Conservation (phyloP, 2,113 vertebrate species). For the Blennius ocellaris region DNA sequence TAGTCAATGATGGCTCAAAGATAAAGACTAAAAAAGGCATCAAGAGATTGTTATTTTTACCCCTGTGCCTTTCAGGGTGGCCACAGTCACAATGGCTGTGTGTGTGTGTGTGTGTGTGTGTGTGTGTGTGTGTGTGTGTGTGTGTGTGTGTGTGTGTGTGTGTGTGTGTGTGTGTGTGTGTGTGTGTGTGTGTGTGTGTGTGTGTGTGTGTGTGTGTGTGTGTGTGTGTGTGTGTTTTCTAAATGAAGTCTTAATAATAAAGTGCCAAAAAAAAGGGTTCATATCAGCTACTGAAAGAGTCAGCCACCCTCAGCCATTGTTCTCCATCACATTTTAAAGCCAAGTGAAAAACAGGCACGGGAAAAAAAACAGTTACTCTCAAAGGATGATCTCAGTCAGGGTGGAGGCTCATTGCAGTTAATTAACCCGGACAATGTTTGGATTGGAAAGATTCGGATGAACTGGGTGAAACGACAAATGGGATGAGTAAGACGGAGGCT, state of each 20-base stretch:
- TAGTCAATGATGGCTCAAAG: not conserved
- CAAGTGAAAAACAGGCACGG: not conserved
- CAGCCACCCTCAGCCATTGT: not conserved
- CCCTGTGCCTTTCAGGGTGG: not conserved
- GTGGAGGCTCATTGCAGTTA: conserved; percentile 37
- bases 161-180: too few species aligned
- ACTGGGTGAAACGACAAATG: conserved; percentile 23
- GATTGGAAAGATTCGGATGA: conserved; percentile 17
- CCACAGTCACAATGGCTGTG: not conserved
- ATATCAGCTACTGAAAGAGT: not conserved
- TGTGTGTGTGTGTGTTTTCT: too few species aligned
- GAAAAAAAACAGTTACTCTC: not conserved
- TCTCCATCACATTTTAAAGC: not conserved
- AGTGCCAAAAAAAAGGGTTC: not conserved
- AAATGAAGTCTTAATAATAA: not conserved
- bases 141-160: too few species aligned
- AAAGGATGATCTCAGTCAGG: conserved; percentile 46
- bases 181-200: too few species aligned
- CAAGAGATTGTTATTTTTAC: not conserved
- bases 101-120: too few species aligned
- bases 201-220: too few species aligned
- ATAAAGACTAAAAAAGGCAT: not conserved
- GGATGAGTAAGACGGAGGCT: conserved; percentile 1
- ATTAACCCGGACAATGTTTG: conserved; percentile 26
- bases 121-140: too few species aligned